A percentile compares a stretch with the other conserved stretches of the same genome.
Conservation (phyloP, 1,140 invertebrate species). For the Lysiphlebus fabarum region DNA sequence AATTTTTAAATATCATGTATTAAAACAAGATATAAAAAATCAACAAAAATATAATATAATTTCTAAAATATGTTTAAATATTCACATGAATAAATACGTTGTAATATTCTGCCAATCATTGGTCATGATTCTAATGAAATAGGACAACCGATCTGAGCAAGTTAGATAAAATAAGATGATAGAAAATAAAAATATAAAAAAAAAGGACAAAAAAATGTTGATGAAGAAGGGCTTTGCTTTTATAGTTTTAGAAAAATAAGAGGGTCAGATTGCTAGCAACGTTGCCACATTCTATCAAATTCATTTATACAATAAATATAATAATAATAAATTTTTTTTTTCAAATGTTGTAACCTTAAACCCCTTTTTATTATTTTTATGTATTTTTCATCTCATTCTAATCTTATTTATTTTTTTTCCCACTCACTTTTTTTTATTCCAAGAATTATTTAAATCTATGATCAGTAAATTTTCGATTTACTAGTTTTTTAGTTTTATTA, state of each 20-base stretch:
- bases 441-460: neutral
- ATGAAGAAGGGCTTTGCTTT: conserved; percentile 7
- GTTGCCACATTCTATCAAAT: conserved; percentile 27
- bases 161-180: conserved; percentile 2
- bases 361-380: too few relatives aligned
- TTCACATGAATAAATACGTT: conserved; percentile 7
- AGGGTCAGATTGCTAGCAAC: conserved; percentile 33
- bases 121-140: neutral
- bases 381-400: conserved; percentile 1
- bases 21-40: too few relatives aligned
- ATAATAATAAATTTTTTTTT: neutral
- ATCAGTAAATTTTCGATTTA: neutral
- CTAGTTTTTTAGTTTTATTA: neutral
- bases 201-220: neutral
- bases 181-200: conserved; percentile 11
- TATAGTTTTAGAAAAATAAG: conserved; percentile 19
- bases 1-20: too few relatives aligned
- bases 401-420: neutral
- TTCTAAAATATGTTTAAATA: neutral
- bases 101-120: conserved; percentile 14
- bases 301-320: neutral
- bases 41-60: too few relatives aligned
- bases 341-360: too few relatives aligned
- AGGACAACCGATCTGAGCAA: neutral
- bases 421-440: neutral